Conservation (phyloP, 1,140 invertebrate genomes). For the Caenorhabditis briggsae region DNA sequence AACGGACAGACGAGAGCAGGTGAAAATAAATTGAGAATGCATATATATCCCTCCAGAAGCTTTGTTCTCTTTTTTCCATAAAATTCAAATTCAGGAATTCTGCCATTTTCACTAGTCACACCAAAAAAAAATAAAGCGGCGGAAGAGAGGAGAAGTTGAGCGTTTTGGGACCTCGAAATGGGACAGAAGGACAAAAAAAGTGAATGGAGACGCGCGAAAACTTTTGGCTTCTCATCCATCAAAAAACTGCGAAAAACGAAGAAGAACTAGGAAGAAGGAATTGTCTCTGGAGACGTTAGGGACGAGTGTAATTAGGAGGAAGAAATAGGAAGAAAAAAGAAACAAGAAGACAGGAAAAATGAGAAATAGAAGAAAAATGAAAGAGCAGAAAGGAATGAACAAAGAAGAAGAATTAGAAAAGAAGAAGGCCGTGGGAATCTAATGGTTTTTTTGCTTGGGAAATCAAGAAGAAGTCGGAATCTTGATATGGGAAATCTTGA, state of each 20-base stretch:
- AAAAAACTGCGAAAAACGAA: conserved; percentile 23
- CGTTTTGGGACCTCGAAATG: background rate
- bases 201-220: background rate
- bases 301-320: conserved; percentile 27
- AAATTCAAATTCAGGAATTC: background rate
- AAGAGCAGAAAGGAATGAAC: background rate
- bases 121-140: background rate
- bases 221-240: conserved; percentile 53
- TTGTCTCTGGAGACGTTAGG: conserved; percentile 17
- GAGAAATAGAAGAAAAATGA: conserved; percentile 14
- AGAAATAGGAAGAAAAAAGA: background rate
- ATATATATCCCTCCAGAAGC: background rate
- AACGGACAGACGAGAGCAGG: background rate
- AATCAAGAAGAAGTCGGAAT: no score
- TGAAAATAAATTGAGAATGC: conserved; percentile 32
- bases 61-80: background rate
- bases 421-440: background rate
- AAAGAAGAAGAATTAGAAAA: background rate
- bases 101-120: background rate
- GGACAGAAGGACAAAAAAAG: conserved; percentile 30
- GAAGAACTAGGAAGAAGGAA: background rate
- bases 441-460: no score
- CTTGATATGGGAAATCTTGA: conserved; percentile 18
- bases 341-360: conserved; percentile 9
- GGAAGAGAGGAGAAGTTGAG: background rate